phyloP scores from a whole-genome alignment of 2,888 invertebrate genomes.

The Elmis aenea region DNA sequence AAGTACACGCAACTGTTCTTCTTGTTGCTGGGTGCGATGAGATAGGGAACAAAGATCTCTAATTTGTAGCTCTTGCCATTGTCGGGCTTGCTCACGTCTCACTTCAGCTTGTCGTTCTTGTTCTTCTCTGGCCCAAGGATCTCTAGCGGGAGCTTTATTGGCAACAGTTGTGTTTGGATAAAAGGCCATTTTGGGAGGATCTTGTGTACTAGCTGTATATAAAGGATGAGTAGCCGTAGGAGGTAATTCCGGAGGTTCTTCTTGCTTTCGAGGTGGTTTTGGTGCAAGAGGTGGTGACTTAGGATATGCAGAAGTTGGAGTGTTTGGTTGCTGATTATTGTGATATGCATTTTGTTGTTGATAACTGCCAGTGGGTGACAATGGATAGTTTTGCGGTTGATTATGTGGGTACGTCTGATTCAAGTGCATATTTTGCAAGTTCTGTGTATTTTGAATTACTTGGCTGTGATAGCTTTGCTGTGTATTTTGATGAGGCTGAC shows the following conservation, averaged over 20 bases:
- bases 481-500: slow-evolving; percentile 16
- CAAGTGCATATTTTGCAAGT: slow-evolving; percentile 42
- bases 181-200: slow-evolving; percentile 70
- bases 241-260: slow-evolving; percentile 57
- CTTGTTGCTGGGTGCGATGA: slow-evolving; percentile 71
- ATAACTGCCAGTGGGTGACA: slow-evolving; percentile 14
- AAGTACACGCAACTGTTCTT: slow-evolving; percentile 82
- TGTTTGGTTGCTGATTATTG: slow-evolving; percentile 44
- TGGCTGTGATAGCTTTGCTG: slow-evolving; percentile 27
- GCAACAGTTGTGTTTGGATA: slow-evolving; percentile 48
- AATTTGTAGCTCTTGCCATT: slow-evolving; percentile 84
- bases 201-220: slow-evolving; percentile 67
- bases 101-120: slow-evolving; percentile 72
- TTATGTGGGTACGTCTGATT: slow-evolving; percentile 15
- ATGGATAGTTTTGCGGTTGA: slow-evolving; percentile 25
- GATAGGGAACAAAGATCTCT: slow-evolving; percentile 67
- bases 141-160: slow-evolving; percentile 58
- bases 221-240: slow-evolving; percentile 69
- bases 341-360: slow-evolving; percentile 18
- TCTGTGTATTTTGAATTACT: slow-evolving; percentile 40
- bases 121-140: slow-evolving; percentile 93
- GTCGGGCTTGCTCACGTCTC: slow-evolving; percentile 67
- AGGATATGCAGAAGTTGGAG: slow-evolving; percentile 42
- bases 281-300: slow-evolving; percentile 54
- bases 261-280: slow-evolving; percentile 46